Evolutionary conservation across 2,797 vertebrate species (phyloP).

Genomic region (Gouania willdenowi): DNA sequence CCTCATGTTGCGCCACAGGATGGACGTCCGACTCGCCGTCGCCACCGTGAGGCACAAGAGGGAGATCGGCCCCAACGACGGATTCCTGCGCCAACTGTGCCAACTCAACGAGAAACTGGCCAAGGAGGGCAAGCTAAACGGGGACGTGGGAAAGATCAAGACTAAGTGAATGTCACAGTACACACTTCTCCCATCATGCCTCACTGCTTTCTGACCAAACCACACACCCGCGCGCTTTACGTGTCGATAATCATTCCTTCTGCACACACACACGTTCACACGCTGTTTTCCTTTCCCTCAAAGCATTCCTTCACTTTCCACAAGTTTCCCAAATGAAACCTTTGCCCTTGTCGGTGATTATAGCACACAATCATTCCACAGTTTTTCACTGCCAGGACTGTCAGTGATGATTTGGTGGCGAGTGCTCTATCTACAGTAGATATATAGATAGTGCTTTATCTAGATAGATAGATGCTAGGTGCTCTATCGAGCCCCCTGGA

Average conservation of each 20-base stretch:
- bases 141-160: slow-evolving; percentile 81
- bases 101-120: slow-evolving; percentile 79
- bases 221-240: slow-evolving; percentile 52
- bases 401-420: slow-evolving; percentile 53
- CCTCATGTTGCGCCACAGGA: slow-evolving; percentile 86
- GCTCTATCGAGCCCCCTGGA: no score
- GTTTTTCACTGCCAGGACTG: slow-evolving; percentile 71
- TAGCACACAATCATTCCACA: slow-evolving; percentile 79
- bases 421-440: slow-evolving; percentile 40
- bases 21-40: slow-evolving; percentile 82
- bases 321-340: slow-evolving; percentile 21
- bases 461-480: no score
- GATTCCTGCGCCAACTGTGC: slow-evolving; percentile 91
- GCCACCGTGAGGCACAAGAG: slow-evolving; percentile 82
- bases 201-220: slow-evolving; percentile 51
- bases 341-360: slow-evolving; percentile 45
- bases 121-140: slow-evolving; percentile 69
- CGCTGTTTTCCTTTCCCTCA: slow-evolving; percentile 19
- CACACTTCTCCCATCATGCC: slow-evolving; percentile 40
- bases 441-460: no score
- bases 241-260: slow-evolving; percentile 23
- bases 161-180: slow-evolving; percentile 63
- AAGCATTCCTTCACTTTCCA: slow-evolving; percentile 60
- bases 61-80: slow-evolving; percentile 93
- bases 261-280: slow-evolving; percentile 14